A percentile compares a stretch with the other conserved stretches of the same genome.
Conservation (phyloP, 2,113 vertebrate genomes). For the Ploceus nigricollis region DNA sequence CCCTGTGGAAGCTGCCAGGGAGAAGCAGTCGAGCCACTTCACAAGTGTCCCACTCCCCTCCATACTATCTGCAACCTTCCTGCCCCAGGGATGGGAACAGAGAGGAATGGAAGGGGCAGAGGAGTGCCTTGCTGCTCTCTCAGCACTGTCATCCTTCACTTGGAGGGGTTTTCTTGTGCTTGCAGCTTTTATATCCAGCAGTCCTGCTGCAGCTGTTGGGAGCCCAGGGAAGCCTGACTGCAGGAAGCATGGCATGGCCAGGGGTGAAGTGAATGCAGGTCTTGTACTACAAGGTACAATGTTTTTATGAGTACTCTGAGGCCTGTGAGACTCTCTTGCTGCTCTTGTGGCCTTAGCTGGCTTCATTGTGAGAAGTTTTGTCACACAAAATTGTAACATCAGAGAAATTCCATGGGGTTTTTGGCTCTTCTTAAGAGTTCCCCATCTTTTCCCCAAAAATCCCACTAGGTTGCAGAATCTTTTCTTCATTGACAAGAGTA, state of each 20-base stretch:
- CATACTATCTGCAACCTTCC: background rate
- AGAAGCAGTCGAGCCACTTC: background rate
- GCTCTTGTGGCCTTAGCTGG: background rate
- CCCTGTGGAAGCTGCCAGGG: background rate
- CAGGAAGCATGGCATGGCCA: rapidly evolving
- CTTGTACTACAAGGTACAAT: background rate
- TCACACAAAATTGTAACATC: background rate
- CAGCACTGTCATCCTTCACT: background rate
- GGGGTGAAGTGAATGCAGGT: background rate
- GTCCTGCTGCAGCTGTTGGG: background rate
- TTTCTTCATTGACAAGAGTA: background rate
- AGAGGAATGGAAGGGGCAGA: background rate
- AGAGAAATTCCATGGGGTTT: background rate
- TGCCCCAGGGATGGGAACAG: background rate
- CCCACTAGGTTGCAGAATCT: background rate
- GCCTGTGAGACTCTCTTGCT: background rate
- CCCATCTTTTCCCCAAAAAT: background rate
- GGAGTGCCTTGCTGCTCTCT: background rate
- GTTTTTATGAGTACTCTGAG: background rate
- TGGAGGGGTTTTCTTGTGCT: background rate
- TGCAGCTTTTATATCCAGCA: background rate
- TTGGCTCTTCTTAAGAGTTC: background rate
- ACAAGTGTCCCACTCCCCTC: background rate
- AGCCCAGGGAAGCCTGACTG: background rate
- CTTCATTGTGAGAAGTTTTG: background rate